Percentiles rank a stretch among this genome's conserved stretches.
Conservation (phyloP, 2,888 invertebrate species). For the Papilio protenor region DNA sequence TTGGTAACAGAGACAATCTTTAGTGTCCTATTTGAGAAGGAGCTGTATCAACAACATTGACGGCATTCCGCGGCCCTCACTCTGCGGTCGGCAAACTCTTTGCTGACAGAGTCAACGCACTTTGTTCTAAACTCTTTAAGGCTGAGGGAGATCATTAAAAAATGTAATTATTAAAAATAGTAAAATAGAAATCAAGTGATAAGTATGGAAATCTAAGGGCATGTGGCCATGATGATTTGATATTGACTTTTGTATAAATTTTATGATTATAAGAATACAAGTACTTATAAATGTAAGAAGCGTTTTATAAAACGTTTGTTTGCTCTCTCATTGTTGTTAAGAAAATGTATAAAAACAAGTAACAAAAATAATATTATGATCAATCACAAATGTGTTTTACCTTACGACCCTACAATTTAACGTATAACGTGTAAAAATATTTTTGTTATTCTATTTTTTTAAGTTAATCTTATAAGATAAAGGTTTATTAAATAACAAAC, state of each 20-base stretch:
- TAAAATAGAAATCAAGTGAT: no score
- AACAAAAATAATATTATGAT: background rate
- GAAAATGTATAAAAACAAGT: background rate
- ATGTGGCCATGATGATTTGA: no score
- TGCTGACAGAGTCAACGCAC: constrained; percentile 45
- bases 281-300: background rate
- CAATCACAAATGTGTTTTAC: background rate
- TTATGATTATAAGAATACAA: background rate
- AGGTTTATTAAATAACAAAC: background rate
- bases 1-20: no score
- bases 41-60: no score
- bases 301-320: background rate
- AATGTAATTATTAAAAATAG: background rate
- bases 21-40: no score
- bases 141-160: constrained; percentile 4
- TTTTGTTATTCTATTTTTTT: background rate
- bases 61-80: constrained; percentile 20
- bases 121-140: constrained; percentile 21
- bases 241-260: background rate
- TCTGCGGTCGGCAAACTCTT: constrained; percentile 42
- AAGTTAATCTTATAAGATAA: background rate
- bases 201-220: background rate
- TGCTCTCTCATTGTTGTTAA: background rate
- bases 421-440: background rate
- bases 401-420: background rate